Evolutionary conservation across 2,797 vertebrate species (phyloP), one percentile per base, ranked within the genome.

Genomic region (Atherinosoma microstoma): DNA sequence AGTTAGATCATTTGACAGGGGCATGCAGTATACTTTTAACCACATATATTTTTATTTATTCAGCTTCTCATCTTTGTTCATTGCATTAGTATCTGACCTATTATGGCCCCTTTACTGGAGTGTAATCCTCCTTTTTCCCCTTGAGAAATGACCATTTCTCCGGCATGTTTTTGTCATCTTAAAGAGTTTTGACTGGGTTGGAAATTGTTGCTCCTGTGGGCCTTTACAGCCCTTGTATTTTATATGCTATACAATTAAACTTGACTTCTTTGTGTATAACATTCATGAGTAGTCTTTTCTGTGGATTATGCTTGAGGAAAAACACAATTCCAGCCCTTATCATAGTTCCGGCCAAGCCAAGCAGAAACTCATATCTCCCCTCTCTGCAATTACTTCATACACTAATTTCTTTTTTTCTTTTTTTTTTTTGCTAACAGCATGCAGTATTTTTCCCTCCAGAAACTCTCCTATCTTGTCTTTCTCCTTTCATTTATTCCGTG

Each of bases 281-380:
- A 66, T 80, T 74, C 63, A 58, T 16, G 29, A 78, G 51, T 38
- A 10, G 40, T 78, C 56, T 87, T 73, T 82, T 67, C 63, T 62
- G 58, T 34, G 74, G 80, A 84, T 81, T 80, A 68, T 66, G 16
- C 64, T 20, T 1, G 32, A 24, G 63, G 59, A 69, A 70, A 70
- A 76, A 67, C 73, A 73, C 70, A 67, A 32, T 53, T 77, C 61
- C 49, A 60, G 51, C 69, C 49, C 27, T 86, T 86, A 80, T 78
- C 73, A 15, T 45, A 58, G 75, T 71, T 67, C 62, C 1, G 8
- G 58, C 65, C 70, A 83, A 80, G 49, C 74, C 73, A 56, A 84
- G 87, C 77, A 79, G 70, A 78, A 87, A 70, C 67, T 56, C 56
- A 8, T 77, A 70, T 76, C 82, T 80, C 61, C 30, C 64, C 78